Percentiles rank a stretch among this genome's conserved stretches.
Evolutionary conservation across 2,888 invertebrate species (phyloP).

Genomic region (Ischnura elegans): DNA sequence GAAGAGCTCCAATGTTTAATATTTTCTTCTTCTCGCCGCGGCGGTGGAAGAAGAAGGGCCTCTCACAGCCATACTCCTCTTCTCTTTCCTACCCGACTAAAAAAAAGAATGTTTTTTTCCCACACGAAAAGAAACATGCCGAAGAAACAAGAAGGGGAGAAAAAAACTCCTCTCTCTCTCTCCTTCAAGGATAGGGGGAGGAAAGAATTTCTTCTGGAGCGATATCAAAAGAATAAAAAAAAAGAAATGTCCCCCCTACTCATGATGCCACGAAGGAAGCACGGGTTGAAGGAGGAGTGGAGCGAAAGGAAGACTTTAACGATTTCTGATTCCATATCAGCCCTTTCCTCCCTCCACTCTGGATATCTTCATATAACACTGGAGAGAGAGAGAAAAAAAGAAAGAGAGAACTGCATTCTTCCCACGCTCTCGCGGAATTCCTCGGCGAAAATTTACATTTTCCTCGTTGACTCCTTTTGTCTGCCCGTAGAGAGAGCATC

Average conservation of each 20-base stretch:
- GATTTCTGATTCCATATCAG: conserved; percentile 17
- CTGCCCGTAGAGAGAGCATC: not conserved
- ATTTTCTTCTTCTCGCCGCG: not conserved
- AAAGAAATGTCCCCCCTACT: not conserved
- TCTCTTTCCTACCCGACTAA: not conserved
- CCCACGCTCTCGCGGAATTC: not conserved
- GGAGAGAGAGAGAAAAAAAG: too few species aligned
- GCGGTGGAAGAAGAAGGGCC: not conserved
- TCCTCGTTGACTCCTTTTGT: conserved; percentile 30
- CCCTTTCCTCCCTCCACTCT: not conserved
- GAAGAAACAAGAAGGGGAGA: not conserved
- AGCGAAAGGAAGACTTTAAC: not conserved
- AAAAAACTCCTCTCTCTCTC: not conserved
- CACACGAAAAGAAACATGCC: not conserved
- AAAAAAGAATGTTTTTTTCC: not conserved
- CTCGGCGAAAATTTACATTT: conserved; percentile 31
- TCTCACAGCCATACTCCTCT: not conserved
- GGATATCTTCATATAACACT: conserved; percentile 9
- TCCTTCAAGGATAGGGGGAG: not conserved
- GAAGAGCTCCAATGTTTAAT: not conserved
- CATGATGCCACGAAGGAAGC: not conserved
- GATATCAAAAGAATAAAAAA: not conserved
- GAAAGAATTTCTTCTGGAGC: not conserved
- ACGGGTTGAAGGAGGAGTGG: not conserved
- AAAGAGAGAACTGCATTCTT: not conserved